A percentile compares a stretch with the other conserved stretches of the same genome.
phyloP scores from a whole-genome alignment of 2,888 invertebrate genomes.

The Xestia c-nigrum region DNA sequence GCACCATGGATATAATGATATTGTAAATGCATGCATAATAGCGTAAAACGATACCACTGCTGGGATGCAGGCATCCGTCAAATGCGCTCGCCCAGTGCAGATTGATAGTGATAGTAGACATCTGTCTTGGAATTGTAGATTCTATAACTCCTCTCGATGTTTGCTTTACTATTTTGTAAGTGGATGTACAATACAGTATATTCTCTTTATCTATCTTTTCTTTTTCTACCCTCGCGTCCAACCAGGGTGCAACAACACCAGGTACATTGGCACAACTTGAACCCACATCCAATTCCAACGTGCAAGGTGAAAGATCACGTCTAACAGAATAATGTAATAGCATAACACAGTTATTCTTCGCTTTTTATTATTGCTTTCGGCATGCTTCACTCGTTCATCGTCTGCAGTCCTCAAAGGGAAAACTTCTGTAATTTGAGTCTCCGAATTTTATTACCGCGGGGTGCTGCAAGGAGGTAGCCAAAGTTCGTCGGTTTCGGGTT shows the following conservation, averaged over 20 bases:
- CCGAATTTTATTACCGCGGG: conserved; percentile 32
- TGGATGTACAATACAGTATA: neutral
- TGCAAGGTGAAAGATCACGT: conserved; percentile 30
- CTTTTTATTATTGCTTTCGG: conserved; percentile 28
- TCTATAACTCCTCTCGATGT: neutral
- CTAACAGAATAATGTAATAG: conserved; percentile 7
- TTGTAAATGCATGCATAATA: neutral
- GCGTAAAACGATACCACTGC: neutral
- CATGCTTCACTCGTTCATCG: conserved; percentile 27
- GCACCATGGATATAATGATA: neutral
- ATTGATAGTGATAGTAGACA: neutral
- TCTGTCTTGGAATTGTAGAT: neutral
- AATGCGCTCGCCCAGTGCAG: neutral
- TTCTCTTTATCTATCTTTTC: neutral
- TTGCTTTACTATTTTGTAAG: neutral
- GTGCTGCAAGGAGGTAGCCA: conserved; percentile 1
- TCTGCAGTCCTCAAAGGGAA: conserved; percentile 18
- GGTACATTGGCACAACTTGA: conserved; percentile 36
- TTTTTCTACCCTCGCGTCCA: neutral
- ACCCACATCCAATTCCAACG: neutral
- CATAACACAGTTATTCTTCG: neutral
- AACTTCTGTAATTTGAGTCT: conserved; percentile 46
- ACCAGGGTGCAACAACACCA: conserved; percentile 20
- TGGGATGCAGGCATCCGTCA: neutral
- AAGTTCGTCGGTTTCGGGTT: conserved; percentile 31